Evolutionary conservation across 2,797 vertebrate species (phyloP).

Genomic region (Alosa sapidissima): DNA sequence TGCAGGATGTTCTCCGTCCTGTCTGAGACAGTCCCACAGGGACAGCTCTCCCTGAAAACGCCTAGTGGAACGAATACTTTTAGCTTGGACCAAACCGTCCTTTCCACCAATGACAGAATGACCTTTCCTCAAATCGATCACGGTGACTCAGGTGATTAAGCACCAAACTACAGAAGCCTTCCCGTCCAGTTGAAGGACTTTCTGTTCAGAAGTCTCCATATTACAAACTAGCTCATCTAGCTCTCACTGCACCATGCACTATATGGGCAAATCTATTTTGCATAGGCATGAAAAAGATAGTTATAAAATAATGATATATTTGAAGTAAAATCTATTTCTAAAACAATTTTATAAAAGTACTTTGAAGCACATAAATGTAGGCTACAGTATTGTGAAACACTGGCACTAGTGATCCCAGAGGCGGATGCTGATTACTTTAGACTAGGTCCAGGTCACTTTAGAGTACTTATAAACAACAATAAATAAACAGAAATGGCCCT

Average conservation of each 20-base stretch:
- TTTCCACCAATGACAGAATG: not conserved
- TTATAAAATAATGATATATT: too few species aligned
- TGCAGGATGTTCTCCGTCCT: not conserved
- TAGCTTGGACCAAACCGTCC: not conserved
- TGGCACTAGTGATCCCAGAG: too few species aligned
- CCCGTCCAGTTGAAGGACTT: not conserved
- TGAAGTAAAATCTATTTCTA: too few species aligned
- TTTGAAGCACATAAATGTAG: too few species aligned
- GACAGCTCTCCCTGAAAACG: not conserved
- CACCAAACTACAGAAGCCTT: not conserved
- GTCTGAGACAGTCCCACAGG: conserved; percentile 27
- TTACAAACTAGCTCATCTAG: not conserved
- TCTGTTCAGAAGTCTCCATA: not conserved
- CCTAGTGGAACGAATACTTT: conserved; percentile 13
- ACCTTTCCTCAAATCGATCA: conserved; percentile 3
- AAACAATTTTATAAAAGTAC: too few species aligned
- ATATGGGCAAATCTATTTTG: not conserved
- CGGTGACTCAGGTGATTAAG: not conserved
- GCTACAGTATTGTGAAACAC: too few species aligned
- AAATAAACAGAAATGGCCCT: not conserved
- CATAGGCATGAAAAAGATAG: too few species aligned
- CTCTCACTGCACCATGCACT: too few species aligned
- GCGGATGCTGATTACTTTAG: too few species aligned
- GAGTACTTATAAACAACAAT: not conserved
- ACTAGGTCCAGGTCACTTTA: not conserved